These are phyloP conservation scores for Anarrhichthys ocellatus DNA, from an alignment of 2,113 vertebrate genomes.

Conservation along the genomic window DNA sequence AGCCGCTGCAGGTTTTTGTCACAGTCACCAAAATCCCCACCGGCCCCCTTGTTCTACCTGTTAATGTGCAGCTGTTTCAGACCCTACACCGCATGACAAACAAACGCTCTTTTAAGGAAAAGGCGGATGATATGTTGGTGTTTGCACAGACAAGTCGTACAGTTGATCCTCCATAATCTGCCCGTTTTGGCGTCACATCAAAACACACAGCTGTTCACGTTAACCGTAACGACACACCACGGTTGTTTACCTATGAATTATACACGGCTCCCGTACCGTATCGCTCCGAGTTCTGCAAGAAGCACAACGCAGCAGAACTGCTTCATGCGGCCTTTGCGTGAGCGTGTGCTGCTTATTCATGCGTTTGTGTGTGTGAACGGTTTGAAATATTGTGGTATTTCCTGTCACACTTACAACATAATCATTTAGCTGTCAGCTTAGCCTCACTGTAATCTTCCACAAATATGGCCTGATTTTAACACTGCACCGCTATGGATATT, in stretches of 20 bases:
- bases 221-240: constrained; percentile 62
- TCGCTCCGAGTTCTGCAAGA: constrained; percentile 51
- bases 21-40: constrained; percentile 44
- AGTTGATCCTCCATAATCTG: constrained; percentile 21
- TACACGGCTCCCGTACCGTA: constrained; percentile 47
- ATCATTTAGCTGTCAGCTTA: constrained; percentile 51
- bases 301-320: constrained; percentile 55
- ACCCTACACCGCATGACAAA: neutral
- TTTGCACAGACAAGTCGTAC: constrained; percentile 6
- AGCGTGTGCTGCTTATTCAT: constrained; percentile 36
- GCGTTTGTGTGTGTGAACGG: constrained; percentile 11
- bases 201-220: constrained; percentile 50
- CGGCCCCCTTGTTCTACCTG: constrained; percentile 10
- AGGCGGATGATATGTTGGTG: constrained; percentile 10
- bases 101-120: neutral
- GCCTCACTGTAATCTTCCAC: constrained; percentile 39
- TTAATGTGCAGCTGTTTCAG: neutral
- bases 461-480: constrained; percentile 53
- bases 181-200: neutral
- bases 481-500: constrained; percentile 29
- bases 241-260: constrained; percentile 73
- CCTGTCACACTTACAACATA: constrained; percentile 52
- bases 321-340: constrained; percentile 43
- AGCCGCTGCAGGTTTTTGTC: constrained; percentile 31
- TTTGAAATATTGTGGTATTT: constrained; percentile 55